These are phyloP conservation scores for Peromyscus polionotus DNA, from an alignment of 2,113 vertebrate species.

Conservation along the genomic window DNA sequence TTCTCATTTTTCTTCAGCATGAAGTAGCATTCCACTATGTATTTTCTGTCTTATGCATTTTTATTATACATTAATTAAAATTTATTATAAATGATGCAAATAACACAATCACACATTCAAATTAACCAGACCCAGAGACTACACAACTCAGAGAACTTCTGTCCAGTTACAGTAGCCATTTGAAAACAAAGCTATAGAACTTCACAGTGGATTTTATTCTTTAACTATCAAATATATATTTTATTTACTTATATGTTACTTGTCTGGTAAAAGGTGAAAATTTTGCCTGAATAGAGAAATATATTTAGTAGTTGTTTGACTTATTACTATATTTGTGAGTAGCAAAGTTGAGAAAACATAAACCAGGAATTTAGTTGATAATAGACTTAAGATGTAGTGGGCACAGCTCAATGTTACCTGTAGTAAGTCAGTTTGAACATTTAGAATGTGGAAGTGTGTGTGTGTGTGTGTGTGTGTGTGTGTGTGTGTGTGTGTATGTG, in stretches of 20 bases:
- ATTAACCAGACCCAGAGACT: not conserved
- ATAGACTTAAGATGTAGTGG: not conserved
- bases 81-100: not conserved
- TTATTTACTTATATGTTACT: not conserved
- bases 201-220: not conserved
- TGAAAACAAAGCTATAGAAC: not conserved
- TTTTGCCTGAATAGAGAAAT: slow-evolving; percentile 1
- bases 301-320: not conserved
- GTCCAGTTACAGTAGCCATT: not conserved
- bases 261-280: not conserved
- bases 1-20: not conserved
- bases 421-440: not conserved
- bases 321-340: not conserved
- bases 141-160: not conserved
- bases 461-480: not conserved
- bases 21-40: not conserved
- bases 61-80: not conserved
- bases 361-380: not conserved
- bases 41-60: not conserved
- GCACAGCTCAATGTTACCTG: not conserved
- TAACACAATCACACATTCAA: not conserved
- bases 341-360: not conserved
- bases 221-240: not conserved
- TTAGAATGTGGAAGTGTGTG: not conserved
- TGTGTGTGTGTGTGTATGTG: not conserved